A percentile compares a stretch with the other conserved stretches of the same genome.
Conservation (phyloP, 2,888 invertebrate species). For the Arctia plantaginis region DNA sequence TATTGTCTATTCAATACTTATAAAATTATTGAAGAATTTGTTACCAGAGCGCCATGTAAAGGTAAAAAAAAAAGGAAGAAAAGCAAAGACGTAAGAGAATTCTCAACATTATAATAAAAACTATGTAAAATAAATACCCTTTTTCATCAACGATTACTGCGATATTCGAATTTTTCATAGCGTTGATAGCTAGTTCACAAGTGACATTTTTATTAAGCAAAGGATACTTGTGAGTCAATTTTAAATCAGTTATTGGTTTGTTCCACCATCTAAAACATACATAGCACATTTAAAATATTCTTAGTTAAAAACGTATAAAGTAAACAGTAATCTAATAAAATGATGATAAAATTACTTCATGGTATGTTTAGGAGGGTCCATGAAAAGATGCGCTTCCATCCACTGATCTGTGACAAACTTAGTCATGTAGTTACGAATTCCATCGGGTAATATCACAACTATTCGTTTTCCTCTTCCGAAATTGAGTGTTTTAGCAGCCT, state of each 20-base stretch:
- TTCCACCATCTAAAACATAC: constrained; percentile 44
- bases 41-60: too few relatives aligned
- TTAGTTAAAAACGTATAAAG: neutral
- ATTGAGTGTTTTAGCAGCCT: constrained; percentile 87
- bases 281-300: neutral
- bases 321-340: neutral
- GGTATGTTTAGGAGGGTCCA: constrained; percentile 56
- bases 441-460: constrained; percentile 93
- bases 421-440: constrained; percentile 97
- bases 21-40: neutral
- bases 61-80: neutral
- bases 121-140: constrained; percentile 53
- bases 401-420: constrained; percentile 96
- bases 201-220: constrained; percentile 84
- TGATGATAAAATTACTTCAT: constrained; percentile 68
- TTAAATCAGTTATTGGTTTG: constrained; percentile 79
- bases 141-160: constrained; percentile 65
- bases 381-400: constrained; percentile 88
- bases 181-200: constrained; percentile 88
- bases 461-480: constrained; percentile 91
- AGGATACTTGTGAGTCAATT: constrained; percentile 40
- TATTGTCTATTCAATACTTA: neutral
- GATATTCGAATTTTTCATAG: constrained; percentile 71
- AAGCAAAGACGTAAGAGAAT: neutral
- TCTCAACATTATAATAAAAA: neutral